Conservation (phyloP, 2,797 vertebrate species). For the Sebastes kiyomatsui region DNA sequence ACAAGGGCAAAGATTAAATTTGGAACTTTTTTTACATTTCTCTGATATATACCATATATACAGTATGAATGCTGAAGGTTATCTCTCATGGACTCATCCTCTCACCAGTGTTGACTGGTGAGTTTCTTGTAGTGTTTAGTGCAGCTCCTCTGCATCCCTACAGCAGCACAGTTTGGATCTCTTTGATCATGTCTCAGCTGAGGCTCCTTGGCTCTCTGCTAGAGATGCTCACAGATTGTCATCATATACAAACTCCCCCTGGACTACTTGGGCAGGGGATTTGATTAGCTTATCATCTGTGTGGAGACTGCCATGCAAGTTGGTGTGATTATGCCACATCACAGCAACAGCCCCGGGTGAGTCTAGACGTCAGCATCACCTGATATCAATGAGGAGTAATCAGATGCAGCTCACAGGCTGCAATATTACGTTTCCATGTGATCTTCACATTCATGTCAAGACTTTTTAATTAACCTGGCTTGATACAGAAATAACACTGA, state of each 20-base stretch:
- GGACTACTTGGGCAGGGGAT: conserved; percentile 53
- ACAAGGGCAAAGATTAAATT: neutral
- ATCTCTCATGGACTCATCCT: neutral
- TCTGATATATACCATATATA: neutral
- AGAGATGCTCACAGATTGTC: conserved; percentile 62
- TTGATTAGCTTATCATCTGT: conserved; percentile 64
- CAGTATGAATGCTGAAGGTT: neutral
- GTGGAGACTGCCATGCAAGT: conserved; percentile 32
- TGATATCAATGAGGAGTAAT: conserved; percentile 21
- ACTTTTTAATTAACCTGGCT: conserved; percentile 32
- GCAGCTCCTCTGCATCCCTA: conserved; percentile 34
- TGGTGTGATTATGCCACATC: conserved; percentile 40
- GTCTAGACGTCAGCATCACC: conserved; percentile 21
- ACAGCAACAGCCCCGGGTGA: conserved; percentile 39
- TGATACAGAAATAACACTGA: neutral
- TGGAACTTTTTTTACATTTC: neutral
- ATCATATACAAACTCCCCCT: conserved; percentile 57
- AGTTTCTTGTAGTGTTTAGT: conserved; percentile 33
- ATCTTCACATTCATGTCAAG: neutral
- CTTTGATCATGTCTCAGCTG: conserved; percentile 68
- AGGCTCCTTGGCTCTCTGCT: conserved; percentile 51
- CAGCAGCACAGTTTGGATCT: conserved; percentile 44
- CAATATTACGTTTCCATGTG: neutral
- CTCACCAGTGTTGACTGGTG: conserved; percentile 12
- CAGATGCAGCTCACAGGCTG: conserved; percentile 8